A percentile compares a stretch with the other conserved stretches of the same genome.
Evolutionary conservation across 2,113 vertebrate species (phyloP).

Genomic region (Mastomys coucha): DNA sequence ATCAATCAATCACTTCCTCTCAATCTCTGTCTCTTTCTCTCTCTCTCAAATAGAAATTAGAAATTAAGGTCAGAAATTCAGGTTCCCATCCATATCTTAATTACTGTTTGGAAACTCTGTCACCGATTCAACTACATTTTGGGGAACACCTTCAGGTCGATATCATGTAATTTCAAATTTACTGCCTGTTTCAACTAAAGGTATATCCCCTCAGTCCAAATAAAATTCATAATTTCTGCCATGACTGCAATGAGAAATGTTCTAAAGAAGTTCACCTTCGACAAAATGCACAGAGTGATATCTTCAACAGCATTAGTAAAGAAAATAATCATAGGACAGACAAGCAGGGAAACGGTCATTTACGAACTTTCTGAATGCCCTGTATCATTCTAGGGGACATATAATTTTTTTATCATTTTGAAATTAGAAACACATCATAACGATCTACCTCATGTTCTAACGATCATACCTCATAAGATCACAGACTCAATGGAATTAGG

Average conservation of each 20-base stretch:
- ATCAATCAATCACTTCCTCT: background rate
- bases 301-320: background rate
- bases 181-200: background rate
- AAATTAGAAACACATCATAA: background rate
- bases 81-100: background rate
- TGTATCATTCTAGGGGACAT: background rate
- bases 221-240: background rate
- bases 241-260: background rate
- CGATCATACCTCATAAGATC: background rate
- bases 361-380: background rate
- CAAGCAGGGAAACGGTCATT: background rate
- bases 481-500: background rate
- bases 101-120: background rate
- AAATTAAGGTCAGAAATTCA: slow-evolving; percentile 32
- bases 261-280: background rate
- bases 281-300: background rate
- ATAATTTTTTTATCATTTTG: background rate
- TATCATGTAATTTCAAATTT: slow-evolving; percentile 16
- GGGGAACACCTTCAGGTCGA: background rate
- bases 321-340: background rate
- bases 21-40: background rate
- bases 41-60: background rate
- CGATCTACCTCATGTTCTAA: background rate
- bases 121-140: background rate
- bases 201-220: slow-evolving; percentile 3